Base-by-base conservation (phyloP, 2,797 vertebrate species). In the Lithobates sylvaticus region DNA sequence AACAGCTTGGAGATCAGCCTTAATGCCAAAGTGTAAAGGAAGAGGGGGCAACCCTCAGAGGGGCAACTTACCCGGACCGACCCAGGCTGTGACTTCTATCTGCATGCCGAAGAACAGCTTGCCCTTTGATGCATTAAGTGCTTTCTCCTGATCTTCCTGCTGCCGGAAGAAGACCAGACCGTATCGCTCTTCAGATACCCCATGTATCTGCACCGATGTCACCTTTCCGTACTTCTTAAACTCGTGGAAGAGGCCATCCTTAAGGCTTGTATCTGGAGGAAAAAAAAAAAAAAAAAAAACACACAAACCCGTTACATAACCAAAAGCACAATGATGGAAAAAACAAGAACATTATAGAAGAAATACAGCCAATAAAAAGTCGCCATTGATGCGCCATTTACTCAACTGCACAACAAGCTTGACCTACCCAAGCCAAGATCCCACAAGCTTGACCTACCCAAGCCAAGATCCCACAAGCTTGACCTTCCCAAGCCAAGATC, bases 61-160 rank as follows among this genome's bases (percentile, higher is more conserved):
- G 6, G 73, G 21, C 5, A 27, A 84, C 93, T 90, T 93, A 99
- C 98, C 98, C 78, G 98, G 98, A 76, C 98, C 98, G 91, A 96
- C 97, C 98, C 98, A 99, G 10, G 97, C 97, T 0, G 97, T 99
- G 85, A 99, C 98, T 86, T 99, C 98, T 68, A 99, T 99, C 92
- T 99, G 98, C 98, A 99, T 99, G 89, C 98, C 98, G 90, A 99
- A 99, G 94, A 99, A 99, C 47, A 99, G 97, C 88, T 99, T 99
- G 82, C 97, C 98, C 91, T 99, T 99, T 77, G 98, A 99, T 84
- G 98, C 97, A 87, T 95, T 96, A 2, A 99, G 91, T 50, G 98
- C 98, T 91, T 99, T 99, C 88, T 99, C 98, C 93, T 99, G 98
- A 93, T 99, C 98, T 91, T 99, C 98, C 93, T 98, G 97, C 89